Evolutionary conservation across 2,113 vertebrate species (phyloP).

Genomic region (Antigone vipio): DNA sequence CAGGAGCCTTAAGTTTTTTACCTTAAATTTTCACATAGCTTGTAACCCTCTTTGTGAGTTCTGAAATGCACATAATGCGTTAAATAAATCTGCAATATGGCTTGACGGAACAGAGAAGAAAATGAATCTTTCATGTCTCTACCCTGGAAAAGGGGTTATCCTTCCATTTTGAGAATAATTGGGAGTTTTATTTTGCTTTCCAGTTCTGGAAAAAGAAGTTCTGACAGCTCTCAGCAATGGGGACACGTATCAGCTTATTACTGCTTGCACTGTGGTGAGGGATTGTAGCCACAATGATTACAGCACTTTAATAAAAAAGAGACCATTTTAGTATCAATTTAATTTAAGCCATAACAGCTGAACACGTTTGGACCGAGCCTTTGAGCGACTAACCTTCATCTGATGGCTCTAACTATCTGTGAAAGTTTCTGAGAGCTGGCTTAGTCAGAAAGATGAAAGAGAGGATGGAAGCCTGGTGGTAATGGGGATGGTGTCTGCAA

Average conservation of each 20-base stretch:
- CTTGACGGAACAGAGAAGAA: background rate
- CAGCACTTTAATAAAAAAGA: constrained; percentile 35
- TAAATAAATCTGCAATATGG: background rate
- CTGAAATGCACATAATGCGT: background rate
- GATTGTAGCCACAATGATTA: constrained; percentile 8
- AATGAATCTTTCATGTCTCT: background rate
- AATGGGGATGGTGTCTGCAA: constrained; percentile 42
- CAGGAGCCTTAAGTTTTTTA: background rate
- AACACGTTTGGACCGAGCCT: constrained; percentile 18
- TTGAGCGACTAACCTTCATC: constrained; percentile 32
- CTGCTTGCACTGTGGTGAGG: background rate
- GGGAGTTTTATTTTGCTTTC: constrained; percentile 41
- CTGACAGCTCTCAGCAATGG: background rate
- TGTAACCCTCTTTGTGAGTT: background rate
- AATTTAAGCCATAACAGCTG: constrained; percentile 31
- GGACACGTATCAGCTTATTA: background rate
- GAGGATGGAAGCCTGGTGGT: constrained; percentile 11
- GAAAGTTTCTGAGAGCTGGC: constrained; percentile 39
- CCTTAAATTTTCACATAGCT: background rate
- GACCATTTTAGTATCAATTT: constrained; percentile 49
- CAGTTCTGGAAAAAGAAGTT: background rate
- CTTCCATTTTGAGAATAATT: constrained; percentile 29
- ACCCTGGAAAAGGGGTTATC: background rate
- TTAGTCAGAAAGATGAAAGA: constrained; percentile 41
- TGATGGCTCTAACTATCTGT: constrained; percentile 28